Conservation (phyloP, 2,797 vertebrate genomes). For the Craterocephalus amniculus region DNA sequence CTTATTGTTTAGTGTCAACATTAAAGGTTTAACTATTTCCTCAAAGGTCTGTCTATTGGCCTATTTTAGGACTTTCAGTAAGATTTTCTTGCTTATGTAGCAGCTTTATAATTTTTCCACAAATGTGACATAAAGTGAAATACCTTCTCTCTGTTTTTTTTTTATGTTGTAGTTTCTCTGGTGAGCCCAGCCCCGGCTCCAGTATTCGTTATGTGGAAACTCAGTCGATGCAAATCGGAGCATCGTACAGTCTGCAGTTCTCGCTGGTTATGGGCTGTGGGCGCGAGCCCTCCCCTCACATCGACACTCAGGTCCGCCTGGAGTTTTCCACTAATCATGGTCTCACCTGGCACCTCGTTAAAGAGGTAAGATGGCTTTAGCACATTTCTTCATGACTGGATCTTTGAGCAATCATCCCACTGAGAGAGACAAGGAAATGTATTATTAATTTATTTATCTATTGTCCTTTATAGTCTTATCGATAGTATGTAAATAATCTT, state of each 20-base stretch:
- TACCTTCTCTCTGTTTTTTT: not conserved
- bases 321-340: slow-evolving; percentile 99
- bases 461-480: slow-evolving; percentile 52
- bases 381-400: slow-evolving; percentile 34
- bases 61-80: not conserved
- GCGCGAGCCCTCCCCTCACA: slow-evolving; percentile 90
- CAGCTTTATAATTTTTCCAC: not conserved
- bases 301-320: slow-evolving; percentile 96
- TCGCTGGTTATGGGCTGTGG: slow-evolving; percentile 97
- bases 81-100: not conserved
- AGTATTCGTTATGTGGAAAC: slow-evolving; percentile 98
- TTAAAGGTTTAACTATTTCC: slow-evolving; percentile 1
- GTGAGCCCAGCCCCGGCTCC: slow-evolving; percentile 92
- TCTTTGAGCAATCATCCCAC: slow-evolving; percentile 45
- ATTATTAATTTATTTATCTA: slow-evolving; percentile 76
- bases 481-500: slow-evolving; percentile 71
- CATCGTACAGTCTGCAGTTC: slow-evolving; percentile 97
- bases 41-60: not conserved
- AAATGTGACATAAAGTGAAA: not conserved
- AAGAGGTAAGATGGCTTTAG: slow-evolving; percentile 86
- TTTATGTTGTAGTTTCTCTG: slow-evolving; percentile 89
- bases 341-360: slow-evolving; percentile 98
- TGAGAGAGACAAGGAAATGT: slow-evolving; percentile 29
- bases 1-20: not conserved
- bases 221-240: slow-evolving; percentile 98